A percentile compares a stretch with the other conserved stretches of the same genome.
Evolutionary conservation across 2,888 invertebrate species (phyloP).

Genomic region (Volucella zonaria): DNA sequence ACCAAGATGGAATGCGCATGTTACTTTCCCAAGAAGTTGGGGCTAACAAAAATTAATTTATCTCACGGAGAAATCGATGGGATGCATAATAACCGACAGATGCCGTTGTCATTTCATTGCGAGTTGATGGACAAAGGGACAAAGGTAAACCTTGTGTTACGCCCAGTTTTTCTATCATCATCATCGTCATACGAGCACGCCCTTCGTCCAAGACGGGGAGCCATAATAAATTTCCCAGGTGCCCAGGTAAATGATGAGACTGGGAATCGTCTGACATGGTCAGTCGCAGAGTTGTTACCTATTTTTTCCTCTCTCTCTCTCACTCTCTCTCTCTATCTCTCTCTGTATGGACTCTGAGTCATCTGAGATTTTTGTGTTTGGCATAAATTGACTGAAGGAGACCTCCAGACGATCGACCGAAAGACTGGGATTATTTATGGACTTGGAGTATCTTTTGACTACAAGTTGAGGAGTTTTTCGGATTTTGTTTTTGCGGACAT

Average conservation of each 20-base stretch:
- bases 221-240: constrained; percentile 59
- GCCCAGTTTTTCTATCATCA: constrained; percentile 49
- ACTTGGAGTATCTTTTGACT: constrained; percentile 34
- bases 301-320: constrained; percentile 8
- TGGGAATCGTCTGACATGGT: constrained; percentile 53
- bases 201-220: constrained; percentile 49
- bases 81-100: constrained; percentile 35
- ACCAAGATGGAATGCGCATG: neutral
- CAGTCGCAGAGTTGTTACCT: constrained; percentile 62
- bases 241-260: constrained; percentile 57
- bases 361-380: constrained; percentile 48
- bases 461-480: constrained; percentile 10
- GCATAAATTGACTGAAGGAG: constrained; percentile 13
- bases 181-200: constrained; percentile 13
- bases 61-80: constrained; percentile 53
- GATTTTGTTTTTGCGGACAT: constrained; percentile 10
- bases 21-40: constrained; percentile 34
- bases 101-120: constrained; percentile 43
- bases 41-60: constrained; percentile 57
- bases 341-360: constrained; percentile 44
- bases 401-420: constrained; percentile 16
- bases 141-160: constrained; percentile 45
- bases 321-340: neutral
- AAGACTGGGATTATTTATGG: constrained; percentile 52
- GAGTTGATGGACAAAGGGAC: constrained; percentile 43